Evolutionary conservation across 2,888 invertebrate genomes (phyloP).

Genomic region (Nomada ruficornis): DNA sequence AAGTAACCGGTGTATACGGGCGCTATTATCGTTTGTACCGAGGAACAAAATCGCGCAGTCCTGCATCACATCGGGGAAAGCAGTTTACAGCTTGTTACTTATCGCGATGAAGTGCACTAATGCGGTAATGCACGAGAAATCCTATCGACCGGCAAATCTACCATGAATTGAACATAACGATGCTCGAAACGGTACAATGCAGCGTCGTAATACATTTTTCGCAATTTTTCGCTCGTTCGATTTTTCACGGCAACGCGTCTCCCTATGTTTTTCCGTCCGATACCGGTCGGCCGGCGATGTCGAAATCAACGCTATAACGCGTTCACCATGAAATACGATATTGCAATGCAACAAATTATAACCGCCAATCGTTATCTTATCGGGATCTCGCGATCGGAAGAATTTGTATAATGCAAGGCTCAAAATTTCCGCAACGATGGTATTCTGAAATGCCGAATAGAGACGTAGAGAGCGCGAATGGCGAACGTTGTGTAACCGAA

Average conservation of each 20-base stretch:
- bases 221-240: conserved; percentile 12
- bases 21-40: conserved; percentile 67
- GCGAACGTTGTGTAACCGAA: conserved; percentile 71
- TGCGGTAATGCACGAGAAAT: conserved; percentile 69
- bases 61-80: conserved; percentile 65
- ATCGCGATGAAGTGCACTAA: conserved; percentile 69
- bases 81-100: conserved; percentile 72
- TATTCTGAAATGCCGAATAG: conserved; percentile 74
- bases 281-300: conserved; percentile 4
- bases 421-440: conserved; percentile 14
- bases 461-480: conserved; percentile 3
- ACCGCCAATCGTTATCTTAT: conserved; percentile 16
- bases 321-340: conserved; percentile 18
- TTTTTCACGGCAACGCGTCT: background rate
- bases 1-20: conserved; percentile 77
- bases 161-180: conserved; percentile 64
- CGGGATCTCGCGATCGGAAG: background rate
- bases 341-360: conserved; percentile 15
- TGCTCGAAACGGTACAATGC: conserved; percentile 54
- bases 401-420: conserved; percentile 9
- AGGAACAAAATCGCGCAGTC: conserved; percentile 67
- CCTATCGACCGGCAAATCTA: conserved; percentile 71
- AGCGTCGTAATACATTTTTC: conserved; percentile 31
- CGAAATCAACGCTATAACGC: conserved; percentile 15
- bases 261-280: background rate